phyloP scores from a whole-genome alignment of 2,888 invertebrate genomes.

The Plemyria rubiginata region DNA sequence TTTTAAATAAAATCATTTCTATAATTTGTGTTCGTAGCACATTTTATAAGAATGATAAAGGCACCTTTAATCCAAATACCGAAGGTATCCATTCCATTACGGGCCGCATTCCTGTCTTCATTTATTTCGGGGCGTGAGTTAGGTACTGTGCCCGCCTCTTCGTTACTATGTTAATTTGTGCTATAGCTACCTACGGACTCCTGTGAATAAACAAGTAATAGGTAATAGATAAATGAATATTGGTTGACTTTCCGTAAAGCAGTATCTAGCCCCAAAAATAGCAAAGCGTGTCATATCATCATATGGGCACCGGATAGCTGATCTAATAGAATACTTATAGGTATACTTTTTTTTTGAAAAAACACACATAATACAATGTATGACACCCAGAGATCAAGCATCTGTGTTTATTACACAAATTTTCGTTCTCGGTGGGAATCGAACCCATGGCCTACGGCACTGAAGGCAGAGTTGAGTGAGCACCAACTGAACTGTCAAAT shows the following conservation, averaged over 20 bases:
- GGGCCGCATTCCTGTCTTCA: conserved; percentile 70
- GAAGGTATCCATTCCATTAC: conserved; percentile 54
- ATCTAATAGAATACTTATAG: too few species aligned
- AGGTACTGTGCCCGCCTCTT: conserved; percentile 74
- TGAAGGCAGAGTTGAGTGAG: too few species aligned
- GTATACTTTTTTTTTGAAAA: too few species aligned
- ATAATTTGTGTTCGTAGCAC: background rate
- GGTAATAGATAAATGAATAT: background rate
- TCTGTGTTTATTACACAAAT: too few species aligned
- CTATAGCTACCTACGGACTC: conserved; percentile 51
- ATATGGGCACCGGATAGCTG: too few species aligned
- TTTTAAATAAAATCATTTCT: background rate
- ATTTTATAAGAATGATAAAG: conserved; percentile 19
- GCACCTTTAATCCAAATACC: conserved; percentile 29
- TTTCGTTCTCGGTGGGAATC: too few species aligned
- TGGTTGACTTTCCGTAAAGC: background rate
- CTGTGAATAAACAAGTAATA: conserved; percentile 37
- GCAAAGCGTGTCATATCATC: too few species aligned
- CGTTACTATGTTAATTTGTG: conserved; percentile 79
- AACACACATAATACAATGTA: too few species aligned
- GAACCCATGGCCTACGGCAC: too few species aligned
- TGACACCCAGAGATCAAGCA: too few species aligned
- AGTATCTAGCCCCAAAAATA: too few species aligned
- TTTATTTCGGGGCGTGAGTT: conserved; percentile 82
- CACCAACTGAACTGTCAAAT: too few species aligned